Evolutionary conservation across 2,797 vertebrate genomes (phyloP).

Genomic region (Ispidina picta): DNA sequence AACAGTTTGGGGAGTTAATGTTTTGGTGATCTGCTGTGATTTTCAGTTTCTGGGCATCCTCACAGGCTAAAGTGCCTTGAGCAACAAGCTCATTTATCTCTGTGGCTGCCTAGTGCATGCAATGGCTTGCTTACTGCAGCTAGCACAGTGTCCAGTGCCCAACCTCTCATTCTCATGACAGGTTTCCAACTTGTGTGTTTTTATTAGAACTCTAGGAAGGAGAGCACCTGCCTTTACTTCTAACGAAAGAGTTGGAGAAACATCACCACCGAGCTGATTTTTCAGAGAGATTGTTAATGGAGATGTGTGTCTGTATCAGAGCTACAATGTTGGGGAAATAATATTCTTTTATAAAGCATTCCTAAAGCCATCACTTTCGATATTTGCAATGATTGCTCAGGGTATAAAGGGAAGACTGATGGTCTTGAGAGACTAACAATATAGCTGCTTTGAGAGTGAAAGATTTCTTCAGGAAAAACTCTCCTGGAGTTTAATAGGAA

Average conservation of each 20-base stretch:
- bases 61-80: background rate
- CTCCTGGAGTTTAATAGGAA: background rate
- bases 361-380: background rate
- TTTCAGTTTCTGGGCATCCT: background rate
- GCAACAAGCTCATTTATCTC: background rate
- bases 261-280: background rate
- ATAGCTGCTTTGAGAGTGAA: background rate
- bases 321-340: background rate
- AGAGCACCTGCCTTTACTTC: background rate
- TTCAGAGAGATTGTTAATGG: background rate
- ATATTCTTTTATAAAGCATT: background rate
- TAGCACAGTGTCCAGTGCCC: background rate
- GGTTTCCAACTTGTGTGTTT: background rate
- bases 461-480: background rate
- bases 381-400: background rate
- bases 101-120: background rate
- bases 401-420: background rate
- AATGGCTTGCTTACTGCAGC: background rate
- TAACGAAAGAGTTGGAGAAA: background rate
- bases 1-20: background rate
- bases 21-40: background rate
- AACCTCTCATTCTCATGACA: background rate
- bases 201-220: background rate
- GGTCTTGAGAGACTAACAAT: background rate
- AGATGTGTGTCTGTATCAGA: background rate